Percentiles rank a stretch among this genome's conserved stretches.
phyloP scores from a whole-genome alignment of 2,888 invertebrate species.

The Drosophila gaucha region DNA sequence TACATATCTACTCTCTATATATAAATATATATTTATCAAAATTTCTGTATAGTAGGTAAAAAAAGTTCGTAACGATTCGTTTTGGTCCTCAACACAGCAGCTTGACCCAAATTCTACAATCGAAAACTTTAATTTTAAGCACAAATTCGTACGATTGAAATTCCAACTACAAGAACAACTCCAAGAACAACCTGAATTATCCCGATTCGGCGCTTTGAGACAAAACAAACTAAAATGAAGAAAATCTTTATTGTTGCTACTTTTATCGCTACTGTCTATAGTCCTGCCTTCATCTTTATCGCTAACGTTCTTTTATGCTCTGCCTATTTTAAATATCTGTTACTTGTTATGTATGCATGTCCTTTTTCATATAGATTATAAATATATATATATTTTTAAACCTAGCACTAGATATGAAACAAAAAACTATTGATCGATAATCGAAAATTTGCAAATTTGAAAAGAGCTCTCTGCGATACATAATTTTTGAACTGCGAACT shows the following conservation, averaged over 20 bases:
- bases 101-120: constrained; percentile 51
- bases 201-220: constrained; percentile 64
- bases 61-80: constrained; percentile 12
- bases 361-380: constrained; percentile 37
- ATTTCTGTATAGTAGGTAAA: constrained; percentile 59
- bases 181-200: constrained; percentile 40
- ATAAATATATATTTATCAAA: constrained; percentile 49
- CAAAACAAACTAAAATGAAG: constrained; percentile 24
- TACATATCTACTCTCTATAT: constrained; percentile 28
- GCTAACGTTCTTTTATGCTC: constrained; percentile 48
- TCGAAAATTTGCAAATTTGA: constrained; percentile 63
- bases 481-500: constrained; percentile 42
- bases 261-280: constrained; percentile 29
- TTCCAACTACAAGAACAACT: constrained; percentile 41
- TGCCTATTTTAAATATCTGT: constrained; percentile 54
- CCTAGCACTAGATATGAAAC: constrained; percentile 7
- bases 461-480: constrained; percentile 65
- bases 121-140: constrained; percentile 26
- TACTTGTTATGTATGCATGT: constrained; percentile 72
- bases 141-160: constrained; percentile 63
- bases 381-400: constrained; percentile 29
- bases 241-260: constrained; percentile 19
- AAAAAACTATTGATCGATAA: too few species aligned
- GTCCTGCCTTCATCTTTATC: constrained; percentile 39
- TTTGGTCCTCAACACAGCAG: constrained; percentile 54